Percentiles rank a stretch among this genome's conserved stretches.
Conservation (phyloP, 2,888 invertebrate species). For the Oligia strigilis region DNA sequence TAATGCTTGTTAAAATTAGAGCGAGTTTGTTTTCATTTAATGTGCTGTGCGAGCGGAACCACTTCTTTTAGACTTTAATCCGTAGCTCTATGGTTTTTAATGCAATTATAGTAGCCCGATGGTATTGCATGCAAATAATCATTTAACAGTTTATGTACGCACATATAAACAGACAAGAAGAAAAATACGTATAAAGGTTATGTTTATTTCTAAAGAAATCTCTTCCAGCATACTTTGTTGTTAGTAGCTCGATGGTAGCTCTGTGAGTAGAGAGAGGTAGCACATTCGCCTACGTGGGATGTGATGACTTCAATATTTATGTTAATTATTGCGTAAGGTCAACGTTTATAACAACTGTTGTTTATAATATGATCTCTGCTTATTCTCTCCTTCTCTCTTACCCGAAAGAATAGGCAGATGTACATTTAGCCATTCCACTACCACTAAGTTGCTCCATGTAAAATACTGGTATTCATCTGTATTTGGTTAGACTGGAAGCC, state of each 20-base stretch:
- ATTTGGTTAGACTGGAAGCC: too few relatives aligned
- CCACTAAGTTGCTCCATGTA: too few relatives aligned
- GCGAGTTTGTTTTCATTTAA: slow-evolving; percentile 37
- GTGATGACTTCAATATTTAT: slow-evolving; percentile 4
- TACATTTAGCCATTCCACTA: too few relatives aligned
- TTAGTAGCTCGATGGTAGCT: not conserved
- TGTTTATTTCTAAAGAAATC: not conserved
- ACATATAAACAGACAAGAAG: not conserved
- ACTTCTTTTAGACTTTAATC: slow-evolving; percentile 26
- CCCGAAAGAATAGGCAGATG: not conserved
- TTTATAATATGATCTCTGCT: too few relatives aligned
- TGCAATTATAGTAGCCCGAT: too few relatives aligned
- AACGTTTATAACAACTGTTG: not conserved
- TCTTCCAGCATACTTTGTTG: not conserved
- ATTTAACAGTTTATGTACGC: not conserved
- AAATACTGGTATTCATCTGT: too few relatives aligned
- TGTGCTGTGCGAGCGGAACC: slow-evolving; percentile 20
- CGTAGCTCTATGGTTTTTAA: not conserved
- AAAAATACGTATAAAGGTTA: not conserved
- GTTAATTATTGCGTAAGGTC: slow-evolving; percentile 5
- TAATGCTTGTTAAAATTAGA: slow-evolving; percentile 3
- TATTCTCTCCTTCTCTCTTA: too few relatives aligned
- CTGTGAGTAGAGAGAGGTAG: slow-evolving; percentile 10
- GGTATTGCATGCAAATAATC: not conserved
- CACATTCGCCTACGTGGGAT: slow-evolving; percentile 21